Evolutionary conservation across 2,888 invertebrate species (phyloP), one percentile per base, ranked within the genome.

Genomic region (Penaeus monodon): DNA sequence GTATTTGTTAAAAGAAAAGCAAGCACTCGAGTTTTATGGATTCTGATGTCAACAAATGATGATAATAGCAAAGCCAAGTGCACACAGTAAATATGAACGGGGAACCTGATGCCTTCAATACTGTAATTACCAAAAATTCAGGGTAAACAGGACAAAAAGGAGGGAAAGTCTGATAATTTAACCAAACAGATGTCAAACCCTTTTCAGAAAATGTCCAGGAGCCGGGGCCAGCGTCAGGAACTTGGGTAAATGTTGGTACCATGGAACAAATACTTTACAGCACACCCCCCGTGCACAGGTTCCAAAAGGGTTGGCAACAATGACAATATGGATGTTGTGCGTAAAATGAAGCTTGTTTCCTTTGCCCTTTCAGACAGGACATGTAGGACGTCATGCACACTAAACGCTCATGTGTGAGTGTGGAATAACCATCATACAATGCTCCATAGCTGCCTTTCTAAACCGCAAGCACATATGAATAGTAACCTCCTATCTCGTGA

Each of bases 1-100:
- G 24, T 77, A 77, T 77, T 77, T 77, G 77, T 77, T 77, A 49
- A 27, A 77, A 77, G 77, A 77, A 22, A 77, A 77, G 49, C 77
- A 77, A 44, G 77, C 77, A 44, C 77, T 77, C 3, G 44, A 77
- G n/a, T n/a, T 77, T 44, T n/a, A 77, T 49, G 77, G n/a, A 77
- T 77, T 38, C 17, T 77, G 44, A 77, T n/a, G 33, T 33, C 33
- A 2, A 3, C 3, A 33, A 33, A 49, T 73, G 24, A 24, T 38
- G 17, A 73, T 17, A 73, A 38, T 73, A n/a, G 73, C 38, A 73
- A 29, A 73, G 73, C 29, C 73, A 73, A 17, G 73, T 73, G 22
- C 29, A 27, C 8, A 73, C 27, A 29, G 22, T 73, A 29, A 73
- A 73, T 24, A 7, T 73, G 22, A 29, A 73, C 73, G 27, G 73